Percentiles rank a stretch among this genome's conserved stretches.
Evolutionary conservation across 1,140 invertebrate genomes (phyloP).

Genomic region (Eupeodes corollae): DNA sequence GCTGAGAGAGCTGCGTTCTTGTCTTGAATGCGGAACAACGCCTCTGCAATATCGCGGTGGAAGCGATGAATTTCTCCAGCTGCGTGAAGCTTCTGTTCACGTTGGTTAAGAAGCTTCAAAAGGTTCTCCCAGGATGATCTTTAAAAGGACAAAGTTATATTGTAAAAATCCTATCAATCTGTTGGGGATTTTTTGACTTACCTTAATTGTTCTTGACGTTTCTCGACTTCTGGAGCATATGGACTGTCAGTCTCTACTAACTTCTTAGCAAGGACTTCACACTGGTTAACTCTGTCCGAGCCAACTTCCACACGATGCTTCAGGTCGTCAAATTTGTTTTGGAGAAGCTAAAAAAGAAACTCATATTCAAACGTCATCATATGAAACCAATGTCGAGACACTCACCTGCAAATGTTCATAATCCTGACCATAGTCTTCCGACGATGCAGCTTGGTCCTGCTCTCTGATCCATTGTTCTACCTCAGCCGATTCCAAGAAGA

Average conservation of each 20-base stretch:
- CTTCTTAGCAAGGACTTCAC: slow-evolving; percentile 83
- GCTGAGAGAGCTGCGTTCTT: slow-evolving; percentile 74
- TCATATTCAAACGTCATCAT: background rate
- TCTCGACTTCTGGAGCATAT: slow-evolving; percentile 78
- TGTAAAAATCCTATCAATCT: too few species aligned
- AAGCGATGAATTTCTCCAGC: slow-evolving; percentile 94
- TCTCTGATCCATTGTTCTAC: slow-evolving; percentile 91
- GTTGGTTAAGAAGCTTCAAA: slow-evolving; percentile 70
- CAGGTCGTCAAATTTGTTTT: slow-evolving; percentile 92
- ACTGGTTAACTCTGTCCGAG: slow-evolving; percentile 83
- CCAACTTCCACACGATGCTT: slow-evolving; percentile 85
- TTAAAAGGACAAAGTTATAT: background rate
- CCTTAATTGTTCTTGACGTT: slow-evolving; percentile 77
- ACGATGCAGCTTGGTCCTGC: slow-evolving; percentile 77
- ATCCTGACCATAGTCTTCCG: slow-evolving; percentile 94
- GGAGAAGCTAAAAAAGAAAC: slow-evolving; percentile 51
- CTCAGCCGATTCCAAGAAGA: slow-evolving; percentile 80
- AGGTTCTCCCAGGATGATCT: slow-evolving; percentile 71
- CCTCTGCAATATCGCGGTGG: slow-evolving; percentile 90
- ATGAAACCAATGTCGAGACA: slow-evolving; percentile 9
- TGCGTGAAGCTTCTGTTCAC: slow-evolving; percentile 76
- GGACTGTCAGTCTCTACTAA: slow-evolving; percentile 78
- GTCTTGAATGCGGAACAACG: slow-evolving; percentile 78
- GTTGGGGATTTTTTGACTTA: slow-evolving; percentile 39
- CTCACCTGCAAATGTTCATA: slow-evolving; percentile 85